phyloP scores from a whole-genome alignment of 2,113 vertebrate genomes.

The Ellobius talpinus region DNA sequence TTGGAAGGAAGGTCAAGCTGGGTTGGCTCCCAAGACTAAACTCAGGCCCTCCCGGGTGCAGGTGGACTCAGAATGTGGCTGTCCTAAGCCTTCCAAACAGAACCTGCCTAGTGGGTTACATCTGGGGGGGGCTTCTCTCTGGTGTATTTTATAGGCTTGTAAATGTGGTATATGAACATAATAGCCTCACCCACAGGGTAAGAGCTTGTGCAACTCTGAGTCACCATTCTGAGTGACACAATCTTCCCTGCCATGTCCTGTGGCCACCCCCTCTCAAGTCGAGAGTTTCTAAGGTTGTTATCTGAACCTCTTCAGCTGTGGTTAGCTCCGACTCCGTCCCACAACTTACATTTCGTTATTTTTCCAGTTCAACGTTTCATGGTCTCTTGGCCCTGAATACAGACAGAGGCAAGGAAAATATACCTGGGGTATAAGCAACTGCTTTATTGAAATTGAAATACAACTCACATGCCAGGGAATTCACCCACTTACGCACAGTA shows the following conservation, averaged over 20 bases:
- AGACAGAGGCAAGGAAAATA: constrained; percentile 42
- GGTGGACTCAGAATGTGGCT: neutral
- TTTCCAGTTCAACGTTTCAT: constrained; percentile 29
- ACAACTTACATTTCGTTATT: constrained; percentile 49
- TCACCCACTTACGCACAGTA: neutral
- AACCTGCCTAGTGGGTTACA: neutral
- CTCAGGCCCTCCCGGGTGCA: neutral
- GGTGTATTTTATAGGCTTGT: neutral
- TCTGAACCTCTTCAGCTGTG: constrained; percentile 29
- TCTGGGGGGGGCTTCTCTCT: neutral
- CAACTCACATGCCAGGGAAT: constrained; percentile 33
- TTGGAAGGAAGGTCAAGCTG: neutral
- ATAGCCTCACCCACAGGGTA: neutral
- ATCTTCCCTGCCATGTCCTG: neutral
- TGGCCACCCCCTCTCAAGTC: neutral
- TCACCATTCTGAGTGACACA: neutral
- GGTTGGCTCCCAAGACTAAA: neutral
- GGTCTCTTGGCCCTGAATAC: neutral
- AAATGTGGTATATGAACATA: neutral
- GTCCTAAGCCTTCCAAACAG: neutral
- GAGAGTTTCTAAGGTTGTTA: constrained; percentile 29
- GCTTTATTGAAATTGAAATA: constrained; percentile 42
- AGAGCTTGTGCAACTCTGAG: neutral
- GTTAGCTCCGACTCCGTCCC: neutral
- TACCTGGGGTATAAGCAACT: constrained; percentile 27